phyloP scores from a whole-genome alignment of 1,140 invertebrate species.

The Triops cancriformis region DNA sequence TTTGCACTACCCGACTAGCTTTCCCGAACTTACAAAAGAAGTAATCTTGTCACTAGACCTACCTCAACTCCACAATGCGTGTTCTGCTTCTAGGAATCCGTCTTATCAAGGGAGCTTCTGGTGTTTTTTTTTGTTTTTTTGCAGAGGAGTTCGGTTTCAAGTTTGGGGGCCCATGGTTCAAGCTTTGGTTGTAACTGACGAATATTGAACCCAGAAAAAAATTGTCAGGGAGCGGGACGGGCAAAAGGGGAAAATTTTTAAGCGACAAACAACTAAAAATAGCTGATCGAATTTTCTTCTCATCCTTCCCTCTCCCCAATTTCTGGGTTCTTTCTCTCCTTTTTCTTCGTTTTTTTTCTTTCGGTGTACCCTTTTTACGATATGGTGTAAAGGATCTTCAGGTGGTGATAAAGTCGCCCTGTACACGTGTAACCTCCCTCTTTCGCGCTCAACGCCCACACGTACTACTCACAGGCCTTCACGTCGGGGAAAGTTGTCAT shows the following conservation, averaged over 20 bases:
- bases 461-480: not conserved
- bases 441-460: not conserved
- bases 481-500: not conserved
- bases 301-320: not conserved
- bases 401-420: conserved; percentile 3
- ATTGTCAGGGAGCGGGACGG: not conserved
- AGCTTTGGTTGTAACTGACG: not conserved
- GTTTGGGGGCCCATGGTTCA: not conserved
- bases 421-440: not conserved
- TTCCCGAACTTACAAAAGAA: too few species aligned
- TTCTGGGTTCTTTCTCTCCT: not conserved
- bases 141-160: not conserved
- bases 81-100: not conserved
- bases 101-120: too few species aligned
- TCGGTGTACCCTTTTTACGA: not conserved
- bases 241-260: not conserved
- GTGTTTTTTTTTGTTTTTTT: too few species aligned
- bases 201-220: not conserved
- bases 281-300: not conserved
- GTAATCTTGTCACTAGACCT: not conserved
- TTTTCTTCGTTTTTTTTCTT: too few species aligned
- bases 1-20: not conserved
- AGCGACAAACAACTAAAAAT: not conserved
- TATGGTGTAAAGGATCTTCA: conserved; percentile 5
- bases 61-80: not conserved